Evolutionary conservation across 2,113 vertebrate species (phyloP).

Genomic region (Brienomyrus longianalis): DNA sequence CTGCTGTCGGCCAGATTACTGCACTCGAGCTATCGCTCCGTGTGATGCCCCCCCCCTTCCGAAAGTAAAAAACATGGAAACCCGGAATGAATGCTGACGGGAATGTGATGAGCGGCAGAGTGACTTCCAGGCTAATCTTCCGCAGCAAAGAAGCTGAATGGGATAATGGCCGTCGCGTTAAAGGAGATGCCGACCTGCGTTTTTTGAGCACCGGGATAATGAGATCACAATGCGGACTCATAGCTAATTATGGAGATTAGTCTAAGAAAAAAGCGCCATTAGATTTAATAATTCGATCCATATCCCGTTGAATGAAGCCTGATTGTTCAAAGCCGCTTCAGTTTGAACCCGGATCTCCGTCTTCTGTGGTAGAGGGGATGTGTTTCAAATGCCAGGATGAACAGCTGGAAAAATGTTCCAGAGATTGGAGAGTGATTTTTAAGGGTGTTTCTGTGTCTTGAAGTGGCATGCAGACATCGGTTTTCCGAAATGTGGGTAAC

Average conservation of each 20-base stretch:
- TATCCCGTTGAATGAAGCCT: constrained; percentile 46
- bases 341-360: constrained; percentile 52
- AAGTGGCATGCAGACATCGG: background rate
- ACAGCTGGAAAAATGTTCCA: constrained; percentile 32
- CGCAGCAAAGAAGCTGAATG: background rate
- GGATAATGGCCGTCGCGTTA: constrained; percentile 11
- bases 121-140: constrained; percentile 2
- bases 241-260: constrained; percentile 51
- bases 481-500: background rate
- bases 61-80: background rate
- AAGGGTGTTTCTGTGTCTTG: background rate
- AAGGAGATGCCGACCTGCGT: constrained; percentile 24
- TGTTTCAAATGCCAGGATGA: constrained; percentile 45
- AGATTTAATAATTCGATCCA: constrained; percentile 40
- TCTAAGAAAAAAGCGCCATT: constrained; percentile 36
- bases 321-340: constrained; percentile 49
- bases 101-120: background rate
- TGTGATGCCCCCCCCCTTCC: background rate
- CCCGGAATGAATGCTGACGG: background rate
- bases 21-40: background rate
- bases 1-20: background rate
- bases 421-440: background rate
- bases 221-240: constrained; percentile 46
- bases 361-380: constrained; percentile 39
- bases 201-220: constrained; percentile 41